Conservation (phyloP, 2,888 invertebrate species). For the Nomada flava region DNA sequence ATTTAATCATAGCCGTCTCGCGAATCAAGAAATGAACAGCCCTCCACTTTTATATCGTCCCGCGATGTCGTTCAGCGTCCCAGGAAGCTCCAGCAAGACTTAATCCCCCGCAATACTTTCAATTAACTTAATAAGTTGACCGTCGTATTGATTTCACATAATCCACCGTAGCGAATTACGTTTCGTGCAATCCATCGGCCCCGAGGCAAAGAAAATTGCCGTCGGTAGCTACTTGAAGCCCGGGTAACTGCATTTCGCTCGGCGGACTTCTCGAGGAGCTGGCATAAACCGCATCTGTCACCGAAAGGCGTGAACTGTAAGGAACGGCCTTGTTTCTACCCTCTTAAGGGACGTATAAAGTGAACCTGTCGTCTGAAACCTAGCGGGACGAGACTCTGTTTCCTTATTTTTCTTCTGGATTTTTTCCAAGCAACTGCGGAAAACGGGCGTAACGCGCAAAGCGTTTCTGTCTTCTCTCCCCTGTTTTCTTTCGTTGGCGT, state of each 20-base stretch:
- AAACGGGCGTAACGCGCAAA: too few species aligned
- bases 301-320: slow-evolving; percentile 3
- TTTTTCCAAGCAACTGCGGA: not conserved
- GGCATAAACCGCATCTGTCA: slow-evolving; percentile 29
- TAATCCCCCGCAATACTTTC: slow-evolving; percentile 15
- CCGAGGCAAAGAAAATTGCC: not conserved
- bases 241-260: not conserved
- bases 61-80: not conserved
- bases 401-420: not conserved
- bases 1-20: not conserved
- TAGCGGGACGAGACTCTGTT: not conserved
- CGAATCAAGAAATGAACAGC: not conserved
- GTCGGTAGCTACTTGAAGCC: not conserved
- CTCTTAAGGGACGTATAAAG: slow-evolving; percentile 7
- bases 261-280: slow-evolving; percentile 1
- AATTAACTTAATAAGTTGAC: slow-evolving; percentile 27
- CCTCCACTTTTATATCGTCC: not conserved
- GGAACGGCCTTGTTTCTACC: not conserved
- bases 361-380: not conserved
- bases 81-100: not conserved
- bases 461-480: too few species aligned
- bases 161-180: not conserved
- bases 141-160: slow-evolving; percentile 19
- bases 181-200: not conserved
- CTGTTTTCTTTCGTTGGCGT: too few species aligned